phyloP scores from a whole-genome alignment of 2,797 vertebrate species.

The Lateolabrax maculatus region DNA sequence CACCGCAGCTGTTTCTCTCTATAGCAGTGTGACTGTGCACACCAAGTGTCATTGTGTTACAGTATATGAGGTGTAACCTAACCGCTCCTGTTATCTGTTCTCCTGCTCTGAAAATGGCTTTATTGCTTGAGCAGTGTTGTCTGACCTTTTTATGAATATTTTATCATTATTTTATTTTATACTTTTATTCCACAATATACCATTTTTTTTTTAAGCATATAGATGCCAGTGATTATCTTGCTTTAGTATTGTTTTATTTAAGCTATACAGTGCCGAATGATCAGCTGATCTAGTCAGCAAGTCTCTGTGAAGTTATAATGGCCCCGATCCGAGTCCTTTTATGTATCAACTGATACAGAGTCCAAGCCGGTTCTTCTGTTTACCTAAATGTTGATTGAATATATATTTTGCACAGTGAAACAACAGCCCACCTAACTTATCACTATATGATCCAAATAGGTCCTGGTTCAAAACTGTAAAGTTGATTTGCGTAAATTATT shows the following conservation, averaged over 20 bases:
- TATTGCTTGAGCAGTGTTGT: slow-evolving; percentile 4
- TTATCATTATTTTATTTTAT: background rate
- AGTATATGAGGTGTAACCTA: slow-evolving; percentile 31
- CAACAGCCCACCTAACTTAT: too few species aligned
- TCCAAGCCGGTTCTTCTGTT: too few species aligned
- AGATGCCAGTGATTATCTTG: background rate
- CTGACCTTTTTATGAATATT: background rate
- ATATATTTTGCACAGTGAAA: too few species aligned
- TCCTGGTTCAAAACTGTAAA: too few species aligned
- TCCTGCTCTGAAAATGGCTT: background rate
- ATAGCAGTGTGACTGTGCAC: slow-evolving; percentile 1
- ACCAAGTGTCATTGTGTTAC: slow-evolving; percentile 40
- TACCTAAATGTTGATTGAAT: too few species aligned
- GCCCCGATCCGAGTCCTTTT: too few species aligned
- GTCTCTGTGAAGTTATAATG: too few species aligned
- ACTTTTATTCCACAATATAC: background rate
- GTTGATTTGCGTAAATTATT: too few species aligned
- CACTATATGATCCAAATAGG: too few species aligned
- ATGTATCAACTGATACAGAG: too few species aligned
- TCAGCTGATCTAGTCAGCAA: background rate
- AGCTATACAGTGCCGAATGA: background rate
- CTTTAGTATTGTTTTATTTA: background rate
- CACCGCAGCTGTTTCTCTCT: slow-evolving; percentile 34
- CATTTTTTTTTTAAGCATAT: background rate
- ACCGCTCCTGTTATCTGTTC: slow-evolving; percentile 21